A percentile compares a stretch with the other conserved stretches of the same genome.
Evolutionary conservation across 2,113 vertebrate genomes (phyloP).

Genomic region (Acrocephalus arundinaceus): DNA sequence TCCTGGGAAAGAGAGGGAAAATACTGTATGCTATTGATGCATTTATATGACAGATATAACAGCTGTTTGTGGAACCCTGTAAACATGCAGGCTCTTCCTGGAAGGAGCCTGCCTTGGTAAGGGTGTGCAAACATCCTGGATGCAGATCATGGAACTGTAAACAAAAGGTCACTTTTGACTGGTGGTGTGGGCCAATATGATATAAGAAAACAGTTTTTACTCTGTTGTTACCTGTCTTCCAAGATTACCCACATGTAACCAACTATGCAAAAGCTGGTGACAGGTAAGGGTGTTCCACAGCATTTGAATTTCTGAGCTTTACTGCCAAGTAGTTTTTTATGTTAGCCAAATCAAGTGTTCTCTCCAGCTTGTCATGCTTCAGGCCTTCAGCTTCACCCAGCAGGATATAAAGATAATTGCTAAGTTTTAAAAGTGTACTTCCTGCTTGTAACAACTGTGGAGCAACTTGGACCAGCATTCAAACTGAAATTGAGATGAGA

Average conservation of each 20-base stretch:
- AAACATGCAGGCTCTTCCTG: background rate
- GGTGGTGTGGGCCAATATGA: background rate
- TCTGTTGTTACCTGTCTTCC: background rate
- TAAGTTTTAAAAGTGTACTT: background rate
- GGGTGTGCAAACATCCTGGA: background rate
- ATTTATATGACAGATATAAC: background rate
- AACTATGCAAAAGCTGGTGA: background rate
- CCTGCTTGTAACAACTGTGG: background rate
- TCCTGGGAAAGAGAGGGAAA: background rate
- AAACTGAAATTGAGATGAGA: background rate
- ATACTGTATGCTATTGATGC: background rate
- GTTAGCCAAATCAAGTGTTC: background rate
- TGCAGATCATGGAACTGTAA: background rate
- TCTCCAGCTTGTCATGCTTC: background rate
- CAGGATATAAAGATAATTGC: background rate
- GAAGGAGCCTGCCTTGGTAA: background rate
- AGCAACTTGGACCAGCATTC: background rate
- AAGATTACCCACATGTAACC: background rate
- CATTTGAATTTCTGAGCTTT: background rate
- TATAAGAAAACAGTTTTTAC: background rate
- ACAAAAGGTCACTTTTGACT: background rate
- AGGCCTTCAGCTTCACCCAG: background rate
- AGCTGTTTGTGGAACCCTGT: background rate
- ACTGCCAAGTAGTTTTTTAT: background rate
- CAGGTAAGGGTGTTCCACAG: background rate